phyloP scores from a whole-genome alignment of 1,140 invertebrate genomes.

The Drosophila arawakana region DNA sequence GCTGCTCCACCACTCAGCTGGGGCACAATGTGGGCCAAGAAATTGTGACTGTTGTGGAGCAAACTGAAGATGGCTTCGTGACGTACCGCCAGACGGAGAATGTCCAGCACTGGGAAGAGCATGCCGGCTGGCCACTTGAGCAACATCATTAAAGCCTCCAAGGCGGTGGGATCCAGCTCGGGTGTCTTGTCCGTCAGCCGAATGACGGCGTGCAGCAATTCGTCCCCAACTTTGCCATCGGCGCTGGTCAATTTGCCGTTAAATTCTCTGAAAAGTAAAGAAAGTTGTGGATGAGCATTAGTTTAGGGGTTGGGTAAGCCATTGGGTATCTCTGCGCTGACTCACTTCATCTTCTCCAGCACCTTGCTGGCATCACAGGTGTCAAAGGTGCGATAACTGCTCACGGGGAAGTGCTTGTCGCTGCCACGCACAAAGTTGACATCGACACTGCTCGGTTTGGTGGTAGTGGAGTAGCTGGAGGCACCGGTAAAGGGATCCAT shows the following conservation, averaged over 20 bases:
- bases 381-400: conserved; percentile 84
- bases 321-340: background rate
- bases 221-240: conserved; percentile 85
- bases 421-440: conserved; percentile 66
- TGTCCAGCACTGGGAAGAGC: conserved; percentile 94
- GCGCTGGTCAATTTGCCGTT: conserved; percentile 87
- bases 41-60: conserved; percentile 85
- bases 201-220: conserved; percentile 87
- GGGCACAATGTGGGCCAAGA: conserved; percentile 79
- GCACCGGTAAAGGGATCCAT: conserved; percentile 89
- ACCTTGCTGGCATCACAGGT: conserved; percentile 85
- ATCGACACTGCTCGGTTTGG: conserved; percentile 49
- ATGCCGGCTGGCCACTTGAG: conserved; percentile 92
- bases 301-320: too few species aligned
- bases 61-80: conserved; percentile 87
- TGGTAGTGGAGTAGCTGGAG: conserved; percentile 85
- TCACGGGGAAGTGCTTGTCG: conserved; percentile 78
- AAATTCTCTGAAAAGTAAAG: conserved; percentile 87
- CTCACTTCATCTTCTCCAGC: conserved; percentile 85
- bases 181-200: conserved; percentile 85
- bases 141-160: conserved; percentile 88
- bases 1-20: conserved; percentile 85
- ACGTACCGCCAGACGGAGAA: conserved; percentile 91
- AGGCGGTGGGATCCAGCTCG: conserved; percentile 83
- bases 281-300: background rate